Conservation (phyloP, 2,113 vertebrate genomes). For the Oenanthe oenanthe region DNA sequence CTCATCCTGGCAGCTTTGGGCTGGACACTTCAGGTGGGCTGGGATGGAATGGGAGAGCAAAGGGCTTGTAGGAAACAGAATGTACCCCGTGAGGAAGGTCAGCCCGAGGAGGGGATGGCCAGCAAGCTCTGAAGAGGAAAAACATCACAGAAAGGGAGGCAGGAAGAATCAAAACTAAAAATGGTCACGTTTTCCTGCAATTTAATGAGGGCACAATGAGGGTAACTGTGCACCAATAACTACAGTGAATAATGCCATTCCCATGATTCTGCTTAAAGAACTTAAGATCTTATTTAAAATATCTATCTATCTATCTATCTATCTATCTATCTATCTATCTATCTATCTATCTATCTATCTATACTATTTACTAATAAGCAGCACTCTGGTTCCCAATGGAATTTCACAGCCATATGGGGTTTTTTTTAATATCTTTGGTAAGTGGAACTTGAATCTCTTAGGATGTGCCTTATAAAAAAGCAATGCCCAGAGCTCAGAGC, state of each 20-base stretch:
- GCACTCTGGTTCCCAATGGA: fast-evolving
- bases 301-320: background rate
- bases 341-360: no score
- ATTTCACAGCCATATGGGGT: background rate
- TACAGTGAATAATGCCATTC: background rate
- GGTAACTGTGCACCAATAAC: background rate
- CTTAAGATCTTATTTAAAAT: background rate
- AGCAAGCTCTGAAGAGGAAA: background rate
- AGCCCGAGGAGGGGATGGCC: background rate
- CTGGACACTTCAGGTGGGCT: background rate
- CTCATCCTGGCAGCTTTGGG: conserved; percentile 45
- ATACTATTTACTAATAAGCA: background rate
- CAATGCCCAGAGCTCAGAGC: background rate
- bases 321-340: background rate
- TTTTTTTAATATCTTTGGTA: background rate
- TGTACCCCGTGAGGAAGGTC: background rate
- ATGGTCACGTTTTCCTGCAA: background rate
- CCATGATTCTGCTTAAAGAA: background rate
- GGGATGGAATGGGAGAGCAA: background rate
- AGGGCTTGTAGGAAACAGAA: background rate
- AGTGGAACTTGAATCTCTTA: background rate
- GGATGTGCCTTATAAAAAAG: background rate
- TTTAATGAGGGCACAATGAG: background rate
- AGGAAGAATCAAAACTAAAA: background rate
- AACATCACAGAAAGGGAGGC: background rate